Percentiles rank a stretch among this genome's conserved stretches.
These are phyloP conservation scores for Drosophila nasuta DNA, from an alignment of 1,140 invertebrate species.

Conservation along the genomic window DNA sequence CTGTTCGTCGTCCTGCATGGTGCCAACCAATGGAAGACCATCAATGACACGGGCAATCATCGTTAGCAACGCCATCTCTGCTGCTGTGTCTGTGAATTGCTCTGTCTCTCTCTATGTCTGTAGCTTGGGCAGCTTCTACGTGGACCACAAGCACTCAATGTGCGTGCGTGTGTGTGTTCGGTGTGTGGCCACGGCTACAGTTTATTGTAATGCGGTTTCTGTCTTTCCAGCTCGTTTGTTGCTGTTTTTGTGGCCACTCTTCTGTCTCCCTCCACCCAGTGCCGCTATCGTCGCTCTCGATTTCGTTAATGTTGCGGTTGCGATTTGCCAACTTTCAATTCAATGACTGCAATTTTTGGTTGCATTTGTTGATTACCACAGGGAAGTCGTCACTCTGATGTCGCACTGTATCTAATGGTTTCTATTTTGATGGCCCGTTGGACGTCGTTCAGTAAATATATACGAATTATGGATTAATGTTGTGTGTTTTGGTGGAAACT, in stretches of 20 bases:
- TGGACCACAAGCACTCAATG: constrained; percentile 9
- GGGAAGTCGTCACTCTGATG: neutral
- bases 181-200: constrained; percentile 67
- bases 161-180: constrained; percentile 1
- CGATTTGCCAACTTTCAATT: constrained; percentile 37
- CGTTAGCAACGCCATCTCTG: constrained; percentile 95
- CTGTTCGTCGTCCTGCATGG: constrained; percentile 99
- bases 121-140: constrained; percentile 15
- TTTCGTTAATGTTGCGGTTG: constrained; percentile 16
- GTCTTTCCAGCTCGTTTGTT: constrained; percentile 39
- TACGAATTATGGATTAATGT: constrained; percentile 31
- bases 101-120: neutral
- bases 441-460: constrained; percentile 22
- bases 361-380: neutral
- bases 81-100: constrained; percentile 7
- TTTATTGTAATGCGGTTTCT: constrained; percentile 40
- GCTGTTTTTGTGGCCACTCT: constrained; percentile 39
- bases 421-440: constrained; percentile 32
- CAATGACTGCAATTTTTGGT: constrained; percentile 20
- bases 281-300: constrained; percentile 1
- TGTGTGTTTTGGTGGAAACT: constrained; percentile 28
- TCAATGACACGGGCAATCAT: constrained; percentile 98
- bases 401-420: neutral
- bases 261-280: neutral
- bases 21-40: constrained; percentile 97